Conservation (phyloP, 1,140 invertebrate species). For the Atopsyche davidsoni region DNA sequence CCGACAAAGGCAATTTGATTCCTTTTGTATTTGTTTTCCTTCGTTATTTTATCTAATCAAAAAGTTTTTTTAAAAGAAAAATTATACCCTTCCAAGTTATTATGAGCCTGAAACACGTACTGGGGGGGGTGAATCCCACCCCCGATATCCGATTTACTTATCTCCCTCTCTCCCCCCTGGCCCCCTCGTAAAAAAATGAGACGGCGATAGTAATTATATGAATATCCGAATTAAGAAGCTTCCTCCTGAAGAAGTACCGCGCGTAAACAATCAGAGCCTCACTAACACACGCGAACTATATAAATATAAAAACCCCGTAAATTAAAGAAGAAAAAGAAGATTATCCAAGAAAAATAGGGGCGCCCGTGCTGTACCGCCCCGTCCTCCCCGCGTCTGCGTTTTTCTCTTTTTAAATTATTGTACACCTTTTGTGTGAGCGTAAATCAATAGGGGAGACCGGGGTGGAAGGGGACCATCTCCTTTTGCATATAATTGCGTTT, state of each 20-base stretch:
- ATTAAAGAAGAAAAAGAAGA: conserved; percentile 45
- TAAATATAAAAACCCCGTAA: conserved; percentile 44
- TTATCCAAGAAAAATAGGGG: conserved; percentile 41
- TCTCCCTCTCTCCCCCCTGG: conserved; percentile 12
- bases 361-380: conserved; percentile 26
- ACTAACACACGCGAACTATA: conserved; percentile 15
- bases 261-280: conserved; percentile 17
- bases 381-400: conserved; percentile 18
- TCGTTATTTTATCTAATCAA: conserved; percentile 53
- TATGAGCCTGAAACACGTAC: conserved; percentile 46
- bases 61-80: conserved; percentile 49
- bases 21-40: conserved; percentile 34
- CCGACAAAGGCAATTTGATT: conserved; percentile 20
- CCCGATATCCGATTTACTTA: conserved; percentile 20
- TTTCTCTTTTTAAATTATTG: conserved; percentile 30
- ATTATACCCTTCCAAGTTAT: conserved; percentile 47
- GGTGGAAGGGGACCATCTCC: conserved; percentile 17
- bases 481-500: conserved; percentile 33
- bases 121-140: conserved; percentile 32
- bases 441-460: conserved; percentile 30
- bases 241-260: neutral
- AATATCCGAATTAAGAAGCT: conserved; percentile 8
- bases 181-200: neutral
- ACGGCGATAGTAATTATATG: conserved; percentile 15
- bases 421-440: conserved; percentile 31